Base-by-base conservation (phyloP, 2,888 invertebrate species). In the Stenichneumon culpator region DNA sequence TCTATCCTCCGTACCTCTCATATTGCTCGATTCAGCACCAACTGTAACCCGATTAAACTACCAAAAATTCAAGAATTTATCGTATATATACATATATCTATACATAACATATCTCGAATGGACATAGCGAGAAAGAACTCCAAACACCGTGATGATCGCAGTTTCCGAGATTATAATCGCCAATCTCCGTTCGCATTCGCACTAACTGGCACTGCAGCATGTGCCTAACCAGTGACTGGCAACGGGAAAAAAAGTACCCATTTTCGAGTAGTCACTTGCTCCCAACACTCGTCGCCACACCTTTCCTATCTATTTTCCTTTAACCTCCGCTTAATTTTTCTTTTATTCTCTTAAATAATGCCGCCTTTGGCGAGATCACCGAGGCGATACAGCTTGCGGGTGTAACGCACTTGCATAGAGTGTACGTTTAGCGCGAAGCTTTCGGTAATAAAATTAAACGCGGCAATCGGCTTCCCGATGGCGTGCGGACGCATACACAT, bases 391-490 rank as follows among this genome's bases (percentile, higher is more conserved):
- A 70, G 75, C 28, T 28, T 47, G 14, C 22, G 32, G 9, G 14
- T 7, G 14, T n/a, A 5, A 63, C 47, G 28, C 65, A 44, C 39
- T n/a, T 9, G 28, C 19, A 25, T 9, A 16, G 50, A 2, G 28
- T 19, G 57, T 28, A 19, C 50, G 22, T 22, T 36, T n/a, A 36
- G 32, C 32, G 54, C 60, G 63, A 50, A 63, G 28, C 28, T 28
- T 28, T 28, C 28, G 28, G 4, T 28, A 28, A 83, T 83, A 86
- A 86, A 84, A 83, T 75, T 74, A 84, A 85, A 79, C 77, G 82
- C 86, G 79, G 80, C 82, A 70, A 84, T 81, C 86, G 83, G 87
- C 80, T 83, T 84, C 28, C 47, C 50, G 69, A 25, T 78, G 63
- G 19, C 47, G 7, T 14, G n/a, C 52, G 50, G 25, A 67, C 16